A percentile compares a stretch with the other conserved stretches of the same genome.
Conservation (phyloP, 1,140 invertebrate species). For the Laodelphax striatellus region DNA sequence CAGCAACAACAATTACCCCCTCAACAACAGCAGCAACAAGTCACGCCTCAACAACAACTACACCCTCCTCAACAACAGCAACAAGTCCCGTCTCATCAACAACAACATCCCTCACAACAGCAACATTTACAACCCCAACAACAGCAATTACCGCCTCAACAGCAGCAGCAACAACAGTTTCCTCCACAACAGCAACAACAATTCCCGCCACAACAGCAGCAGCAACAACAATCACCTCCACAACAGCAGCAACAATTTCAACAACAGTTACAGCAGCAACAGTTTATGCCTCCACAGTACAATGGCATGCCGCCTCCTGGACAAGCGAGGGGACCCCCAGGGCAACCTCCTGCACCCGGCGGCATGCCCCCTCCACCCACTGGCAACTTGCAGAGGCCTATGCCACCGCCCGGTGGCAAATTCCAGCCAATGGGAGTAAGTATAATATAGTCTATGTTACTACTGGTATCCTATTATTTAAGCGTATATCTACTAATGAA, state of each 20-base stretch:
- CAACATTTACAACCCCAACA: background rate
- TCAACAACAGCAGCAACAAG: background rate
- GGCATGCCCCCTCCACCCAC: background rate
- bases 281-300: background rate
- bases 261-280: background rate
- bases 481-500: constrained; percentile 7
- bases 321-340: background rate
- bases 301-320: background rate
- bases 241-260: constrained; percentile 2
- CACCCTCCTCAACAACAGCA: constrained; percentile 12
- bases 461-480: constrained; percentile 12
- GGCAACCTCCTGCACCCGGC: background rate
- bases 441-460: constrained; percentile 13
- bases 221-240: background rate
- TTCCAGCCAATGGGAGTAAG: constrained; percentile 14
- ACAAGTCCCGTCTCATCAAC: background rate
- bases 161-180: constrained; percentile 7
- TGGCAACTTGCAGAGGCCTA: constrained; percentile 18
- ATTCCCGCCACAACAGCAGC: background rate
- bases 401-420: constrained; percentile 1
- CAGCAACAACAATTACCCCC: background rate
- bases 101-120: constrained; percentile 4
- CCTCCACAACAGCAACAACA: constrained; percentile 10
- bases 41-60: constrained; percentile 8
- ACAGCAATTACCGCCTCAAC: background rate